Evolutionary conservation across 2,113 vertebrate genomes (phyloP), one percentile per base, ranked within the genome.

Genomic region (Crotophaga sulcirostris): DNA sequence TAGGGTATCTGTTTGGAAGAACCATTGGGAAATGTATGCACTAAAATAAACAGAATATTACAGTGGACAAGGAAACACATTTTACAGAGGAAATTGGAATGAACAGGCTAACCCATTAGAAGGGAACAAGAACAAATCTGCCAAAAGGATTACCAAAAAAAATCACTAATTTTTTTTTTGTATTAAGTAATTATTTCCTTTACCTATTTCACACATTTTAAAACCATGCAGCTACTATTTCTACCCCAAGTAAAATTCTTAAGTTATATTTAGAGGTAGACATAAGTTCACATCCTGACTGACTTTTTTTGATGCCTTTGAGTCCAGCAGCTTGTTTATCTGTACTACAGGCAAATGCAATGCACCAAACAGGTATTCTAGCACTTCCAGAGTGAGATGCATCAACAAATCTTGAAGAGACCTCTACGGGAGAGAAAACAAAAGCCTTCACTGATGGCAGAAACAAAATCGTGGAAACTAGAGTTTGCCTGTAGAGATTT

Each of bases 291-390:
- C 18, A 36, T 54, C 49, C 56, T 83, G 23, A 45, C 25, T 54
- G 45, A n/a, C 13, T 16, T 36, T 58, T 45, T 52, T 28, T 8
- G 20, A 52, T 69, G 63, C 11, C 16, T 84, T 60, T 64, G 26
- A 38, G 17, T 24, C 34, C 40, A 64, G 49, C 26, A 51, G 23
- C 4, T 38, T 36, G 5, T 56, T 68, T 44, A 13, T 4, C 2
- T 26, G 44, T 13, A 3, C 9, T 54, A 8, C 24, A 59, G 36
- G 29, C 3, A 87, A 38, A 26, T 3, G 6, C 17, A 55, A 38
- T 2, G 7, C 20, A 36, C 31, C 17, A 16, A 54, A 34, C 1
- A 4, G 16, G 10, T 20, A 16, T 0, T 8, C 29, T 16, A 29
- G 24, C 28, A 15, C n/a, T 40, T 84, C 31, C 59, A 60, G 42